Conservation (phyloP, 2,113 vertebrate genomes). For the Ptilonorhynchus violaceus region DNA sequence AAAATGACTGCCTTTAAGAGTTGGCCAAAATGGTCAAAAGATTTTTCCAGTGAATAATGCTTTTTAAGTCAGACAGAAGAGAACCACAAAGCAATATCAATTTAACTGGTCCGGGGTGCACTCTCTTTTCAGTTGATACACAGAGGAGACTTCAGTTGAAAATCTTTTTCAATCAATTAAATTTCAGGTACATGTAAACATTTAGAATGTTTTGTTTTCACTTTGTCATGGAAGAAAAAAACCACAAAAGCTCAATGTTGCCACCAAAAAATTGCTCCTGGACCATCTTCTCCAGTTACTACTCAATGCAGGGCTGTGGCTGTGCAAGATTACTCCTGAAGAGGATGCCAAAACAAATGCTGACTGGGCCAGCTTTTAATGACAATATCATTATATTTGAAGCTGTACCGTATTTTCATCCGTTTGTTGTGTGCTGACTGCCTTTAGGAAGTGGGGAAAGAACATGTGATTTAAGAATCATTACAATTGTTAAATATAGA, state of each 20-base stretch:
- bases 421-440: background rate
- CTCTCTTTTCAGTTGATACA: background rate
- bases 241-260: background rate
- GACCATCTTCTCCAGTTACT: background rate
- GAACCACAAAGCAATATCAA: background rate
- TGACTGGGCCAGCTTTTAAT: background rate
- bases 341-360: background rate
- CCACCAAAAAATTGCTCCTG: background rate
- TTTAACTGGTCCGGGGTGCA: background rate
- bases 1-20: background rate
- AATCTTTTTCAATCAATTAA: background rate
- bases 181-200: background rate
- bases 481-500: background rate
- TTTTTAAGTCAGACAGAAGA: background rate
- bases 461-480: background rate
- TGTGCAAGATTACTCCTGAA: background rate
- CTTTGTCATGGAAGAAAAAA: background rate
- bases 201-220: background rate
- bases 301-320: background rate
- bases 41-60: background rate
- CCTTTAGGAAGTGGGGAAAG: background rate
- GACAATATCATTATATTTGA: background rate
- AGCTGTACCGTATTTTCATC: background rate
- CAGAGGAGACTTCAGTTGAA: background rate
- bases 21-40: background rate